Evolutionary conservation across 1,140 invertebrate genomes (phyloP).

Genomic region (Acyrthosiphon pisum): DNA sequence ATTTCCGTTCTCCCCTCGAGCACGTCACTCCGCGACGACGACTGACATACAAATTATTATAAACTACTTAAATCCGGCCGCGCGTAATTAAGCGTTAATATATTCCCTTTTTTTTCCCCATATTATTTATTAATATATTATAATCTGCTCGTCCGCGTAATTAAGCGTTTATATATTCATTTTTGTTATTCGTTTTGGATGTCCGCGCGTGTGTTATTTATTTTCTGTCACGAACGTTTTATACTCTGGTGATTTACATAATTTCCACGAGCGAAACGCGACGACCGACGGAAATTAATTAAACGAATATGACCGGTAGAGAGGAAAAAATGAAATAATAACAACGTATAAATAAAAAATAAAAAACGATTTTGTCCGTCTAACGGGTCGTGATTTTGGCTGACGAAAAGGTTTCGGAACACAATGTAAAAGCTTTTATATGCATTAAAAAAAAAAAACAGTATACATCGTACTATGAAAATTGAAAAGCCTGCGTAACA

Average conservation of each 20-base stretch:
- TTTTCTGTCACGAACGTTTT: slow-evolving; percentile 21
- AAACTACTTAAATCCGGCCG: slow-evolving; percentile 40
- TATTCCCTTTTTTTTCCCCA: not conserved
- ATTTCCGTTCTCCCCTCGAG: not conserved
- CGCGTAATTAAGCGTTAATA: slow-evolving; percentile 12
- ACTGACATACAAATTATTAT: slow-evolving; percentile 33
- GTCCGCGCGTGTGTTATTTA: slow-evolving; percentile 23
- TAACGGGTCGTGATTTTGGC: not conserved
- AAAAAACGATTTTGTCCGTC: not conserved
- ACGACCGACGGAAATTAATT: slow-evolving; percentile 4
- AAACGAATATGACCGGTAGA: not conserved
- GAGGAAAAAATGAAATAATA: not conserved
- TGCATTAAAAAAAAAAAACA: not conserved
- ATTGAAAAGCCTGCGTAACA: not conserved
- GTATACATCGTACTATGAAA: not conserved
- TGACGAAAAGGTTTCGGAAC: not conserved
- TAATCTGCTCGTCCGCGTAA: slow-evolving; percentile 25
- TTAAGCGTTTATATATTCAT: slow-evolving; percentile 26
- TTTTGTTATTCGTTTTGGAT: slow-evolving; percentile 14
- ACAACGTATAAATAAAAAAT: not conserved
- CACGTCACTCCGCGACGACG: not conserved
- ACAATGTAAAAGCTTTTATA: not conserved
- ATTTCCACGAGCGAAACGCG: not conserved
- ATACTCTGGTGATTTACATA: slow-evolving; percentile 31
- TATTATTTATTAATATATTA: slow-evolving; percentile 29